Evolutionary conservation across 2,797 vertebrate genomes (phyloP), one percentile per base, ranked within the genome.

Genomic region (Bovichtus variegatus): DNA sequence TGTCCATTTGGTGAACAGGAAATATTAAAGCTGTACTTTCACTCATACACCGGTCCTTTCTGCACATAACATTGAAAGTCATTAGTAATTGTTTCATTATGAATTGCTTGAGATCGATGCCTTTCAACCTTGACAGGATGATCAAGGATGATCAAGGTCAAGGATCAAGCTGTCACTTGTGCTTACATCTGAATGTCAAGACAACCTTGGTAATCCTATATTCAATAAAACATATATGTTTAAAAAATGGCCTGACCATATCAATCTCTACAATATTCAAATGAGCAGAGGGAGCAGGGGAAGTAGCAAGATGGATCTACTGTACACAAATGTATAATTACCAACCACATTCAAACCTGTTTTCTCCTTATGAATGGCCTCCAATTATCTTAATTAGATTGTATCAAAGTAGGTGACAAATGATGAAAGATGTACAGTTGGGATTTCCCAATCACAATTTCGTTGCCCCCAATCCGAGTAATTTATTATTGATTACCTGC

Each of bases 151-250:
- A n/a, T n/a, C n/a, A n/a, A n/a, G n/a, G n/a, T n/a, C n/a, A n/a
- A n/a, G n/a, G n/a, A n/a, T n/a, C n/a, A n/a, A 70, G 71, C 82
- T 77, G 81, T 87, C 71, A 60, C 43, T 54, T 62, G 8, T 16
- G 27, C 41, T 85, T 43, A 61, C 34, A 53, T 69, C 58, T 31
- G 49, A 55, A 54, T 55, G 34, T 64, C 59, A 50, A n/a, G 63
- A 54, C 70, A 46, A 29, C 67, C 69, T 57, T 10, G 27, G 23
- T 66, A 57, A 80, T 74, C 74, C 51, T 40, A 50, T 46, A 23
- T 27, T 46, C 49, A 81, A 59, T 85, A 5, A 88, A 78, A 81
- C 47, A 68, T 84, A 82, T 11, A 84, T 75, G 41, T 65, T 47
- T 47, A 53, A 67, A 76, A 80, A 55, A 53, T 18, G 47, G 9